phyloP scores from a whole-genome alignment of 2,888 invertebrate species.

The Drosophila mulleri region DNA sequence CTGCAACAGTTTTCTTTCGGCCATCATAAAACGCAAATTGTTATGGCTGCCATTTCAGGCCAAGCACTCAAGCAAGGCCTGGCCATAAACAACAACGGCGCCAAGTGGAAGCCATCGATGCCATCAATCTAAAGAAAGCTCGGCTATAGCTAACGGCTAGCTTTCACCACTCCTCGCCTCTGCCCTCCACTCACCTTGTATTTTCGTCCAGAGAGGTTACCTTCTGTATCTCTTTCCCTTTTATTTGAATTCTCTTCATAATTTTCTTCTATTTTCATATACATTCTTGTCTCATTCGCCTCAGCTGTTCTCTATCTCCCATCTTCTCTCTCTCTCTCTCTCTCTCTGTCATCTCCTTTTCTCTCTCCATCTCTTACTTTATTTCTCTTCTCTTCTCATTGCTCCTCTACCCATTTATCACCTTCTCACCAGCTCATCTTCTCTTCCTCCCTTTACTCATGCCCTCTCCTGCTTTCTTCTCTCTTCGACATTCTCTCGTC shows the following conservation, averaged over 20 bases:
- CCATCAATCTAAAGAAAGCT: conserved; percentile 52
- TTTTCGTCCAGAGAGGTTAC: not conserved
- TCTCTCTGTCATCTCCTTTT: no score
- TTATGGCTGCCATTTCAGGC: conserved; percentile 39
- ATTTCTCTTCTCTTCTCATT: no score
- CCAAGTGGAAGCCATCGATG: conserved; percentile 41
- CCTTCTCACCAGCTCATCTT: not conserved
- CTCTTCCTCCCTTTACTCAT: no score
- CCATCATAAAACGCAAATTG: conserved; percentile 70
- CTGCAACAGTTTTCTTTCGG: conserved; percentile 54
- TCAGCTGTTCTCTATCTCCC: not conserved
- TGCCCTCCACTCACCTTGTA: not conserved
- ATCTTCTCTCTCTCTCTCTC: no score
- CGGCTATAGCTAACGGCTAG: not conserved
- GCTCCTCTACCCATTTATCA: no score
- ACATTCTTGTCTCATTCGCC: not conserved
- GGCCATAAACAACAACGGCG: conserved; percentile 44
- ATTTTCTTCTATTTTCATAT: not conserved
- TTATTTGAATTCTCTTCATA: not conserved
- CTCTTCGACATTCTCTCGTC: not conserved
- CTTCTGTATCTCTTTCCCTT: no score
- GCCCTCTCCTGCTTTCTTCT: no score
- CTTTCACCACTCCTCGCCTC: not conserved
- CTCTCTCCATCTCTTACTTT: not conserved
- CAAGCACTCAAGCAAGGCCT: conserved; percentile 47